Conservation (phyloP, 2,888 invertebrate genomes). For the Erebia epiphron region DNA sequence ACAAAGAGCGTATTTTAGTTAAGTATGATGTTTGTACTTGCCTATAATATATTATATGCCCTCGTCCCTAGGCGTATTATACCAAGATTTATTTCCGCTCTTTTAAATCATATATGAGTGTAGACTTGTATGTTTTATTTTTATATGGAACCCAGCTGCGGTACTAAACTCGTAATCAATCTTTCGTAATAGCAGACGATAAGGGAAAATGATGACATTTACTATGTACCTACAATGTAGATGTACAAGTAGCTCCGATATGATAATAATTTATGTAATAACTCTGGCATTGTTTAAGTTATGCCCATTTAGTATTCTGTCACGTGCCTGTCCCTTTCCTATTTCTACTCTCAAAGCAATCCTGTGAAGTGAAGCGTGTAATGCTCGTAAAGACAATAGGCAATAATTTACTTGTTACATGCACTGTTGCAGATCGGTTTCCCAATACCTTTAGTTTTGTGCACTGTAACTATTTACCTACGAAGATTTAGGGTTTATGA, state of each 20-base stretch:
- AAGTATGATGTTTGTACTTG: background rate
- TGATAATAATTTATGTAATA: background rate
- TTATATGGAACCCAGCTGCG: background rate
- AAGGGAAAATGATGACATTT: conserved; percentile 9
- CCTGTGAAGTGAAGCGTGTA: conserved; percentile 51
- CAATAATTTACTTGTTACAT: conserved; percentile 59
- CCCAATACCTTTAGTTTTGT: conserved; percentile 35
- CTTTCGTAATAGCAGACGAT: conserved; percentile 8
- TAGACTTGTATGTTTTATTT: background rate
- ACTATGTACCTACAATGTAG: background rate
- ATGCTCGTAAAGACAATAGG: conserved; percentile 55
- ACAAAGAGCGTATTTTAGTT: background rate
- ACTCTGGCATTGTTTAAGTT: background rate
- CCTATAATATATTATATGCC: background rate
- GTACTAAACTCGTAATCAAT: background rate
- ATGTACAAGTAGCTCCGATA: background rate
- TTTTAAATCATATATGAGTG: background rate
- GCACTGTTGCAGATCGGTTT: conserved; percentile 56
- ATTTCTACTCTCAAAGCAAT: conserved; percentile 44
- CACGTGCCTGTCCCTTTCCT: conserved; percentile 31
- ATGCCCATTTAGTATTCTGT: conserved; percentile 15
- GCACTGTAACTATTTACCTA: background rate
- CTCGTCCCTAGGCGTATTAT: too few species aligned
- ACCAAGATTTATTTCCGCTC: too few species aligned
- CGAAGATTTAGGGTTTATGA: background rate